These are phyloP conservation scores for Parazoanthus swiftii DNA, from an alignment of 92 coral and sea anemone species.

Conservation along the genomic window DNA sequence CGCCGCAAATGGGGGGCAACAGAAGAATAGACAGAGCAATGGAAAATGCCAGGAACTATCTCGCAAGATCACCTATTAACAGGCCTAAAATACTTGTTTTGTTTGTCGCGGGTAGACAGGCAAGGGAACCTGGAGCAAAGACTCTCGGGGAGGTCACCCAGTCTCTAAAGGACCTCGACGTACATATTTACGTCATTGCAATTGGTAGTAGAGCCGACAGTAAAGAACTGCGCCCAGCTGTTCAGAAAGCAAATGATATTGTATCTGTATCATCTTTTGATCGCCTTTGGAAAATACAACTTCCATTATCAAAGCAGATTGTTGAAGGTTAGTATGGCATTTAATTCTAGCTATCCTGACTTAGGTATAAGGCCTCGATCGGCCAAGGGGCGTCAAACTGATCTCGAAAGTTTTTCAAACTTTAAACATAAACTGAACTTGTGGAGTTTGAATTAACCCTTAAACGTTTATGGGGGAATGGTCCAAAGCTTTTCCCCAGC, in stretches of 20 bases:
- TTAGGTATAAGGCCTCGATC: not conserved
- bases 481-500: too few species aligned
- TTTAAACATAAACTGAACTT: too few species aligned
- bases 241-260: not conserved
- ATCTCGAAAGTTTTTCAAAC: too few species aligned
- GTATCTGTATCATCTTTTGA: slow-evolving; percentile 19
- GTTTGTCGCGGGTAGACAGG: slow-evolving; percentile 59
- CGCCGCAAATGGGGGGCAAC: slow-evolving; percentile 69
- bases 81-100: slow-evolving; percentile 57
- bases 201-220: slow-evolving; percentile 39
- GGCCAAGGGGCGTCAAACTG: not conserved
- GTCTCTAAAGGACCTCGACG: slow-evolving; percentile 47
- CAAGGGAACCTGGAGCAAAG: slow-evolving; percentile 46
- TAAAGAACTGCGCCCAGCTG: slow-evolving; percentile 31
- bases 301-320: slow-evolving; percentile 1
- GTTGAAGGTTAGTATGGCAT: slow-evolving; percentile 12
- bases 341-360: too few species aligned
- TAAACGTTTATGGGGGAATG: too few species aligned
- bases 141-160: slow-evolving; percentile 43
- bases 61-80: slow-evolving; percentile 53
- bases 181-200: slow-evolving; percentile 46
- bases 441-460: too few species aligned
- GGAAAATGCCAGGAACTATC: slow-evolving; percentile 62
- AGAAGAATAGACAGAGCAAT: slow-evolving; percentile 75
- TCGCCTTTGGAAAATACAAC: slow-evolving; percentile 30